These are phyloP conservation scores for Synaphobranchus kaupii DNA, from an alignment of 2,797 vertebrate genomes.

Conservation along the genomic window DNA sequence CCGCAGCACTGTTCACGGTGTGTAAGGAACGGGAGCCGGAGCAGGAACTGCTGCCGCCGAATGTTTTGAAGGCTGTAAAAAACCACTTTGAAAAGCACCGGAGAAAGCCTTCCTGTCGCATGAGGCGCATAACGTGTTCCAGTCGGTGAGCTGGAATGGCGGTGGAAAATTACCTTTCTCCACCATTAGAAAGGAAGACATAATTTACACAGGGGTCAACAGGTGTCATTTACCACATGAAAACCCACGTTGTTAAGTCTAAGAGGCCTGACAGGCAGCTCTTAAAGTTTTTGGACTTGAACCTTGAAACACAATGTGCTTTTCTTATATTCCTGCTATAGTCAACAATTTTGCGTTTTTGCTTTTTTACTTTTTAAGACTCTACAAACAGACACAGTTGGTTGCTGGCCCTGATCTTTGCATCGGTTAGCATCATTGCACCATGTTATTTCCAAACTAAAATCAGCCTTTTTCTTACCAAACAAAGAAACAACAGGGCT, in stretches of 20 bases:
- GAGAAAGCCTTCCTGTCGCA: neutral
- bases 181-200: neutral
- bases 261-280: neutral
- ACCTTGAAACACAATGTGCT: neutral
- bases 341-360: neutral
- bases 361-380: neutral
- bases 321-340: neutral
- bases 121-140: neutral
- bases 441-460: neutral
- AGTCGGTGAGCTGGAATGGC: neutral
- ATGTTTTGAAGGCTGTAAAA: neutral
- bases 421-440: neutral
- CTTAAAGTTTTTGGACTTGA: neutral
- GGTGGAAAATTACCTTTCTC: neutral
- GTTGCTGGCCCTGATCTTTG: neutral
- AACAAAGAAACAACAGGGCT: neutral
- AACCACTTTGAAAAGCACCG: neutral
- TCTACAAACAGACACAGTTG: neutral
- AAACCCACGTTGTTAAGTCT: neutral
- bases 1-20: neutral
- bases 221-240: conserved; percentile 10
- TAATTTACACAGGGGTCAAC: neutral
- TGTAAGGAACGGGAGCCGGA: neutral
- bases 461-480: neutral
- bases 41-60: neutral